Percentiles rank a stretch among this genome's conserved stretches.
Conservation (phyloP, 1,140 invertebrate species). For the Sitophilus oryzae region DNA sequence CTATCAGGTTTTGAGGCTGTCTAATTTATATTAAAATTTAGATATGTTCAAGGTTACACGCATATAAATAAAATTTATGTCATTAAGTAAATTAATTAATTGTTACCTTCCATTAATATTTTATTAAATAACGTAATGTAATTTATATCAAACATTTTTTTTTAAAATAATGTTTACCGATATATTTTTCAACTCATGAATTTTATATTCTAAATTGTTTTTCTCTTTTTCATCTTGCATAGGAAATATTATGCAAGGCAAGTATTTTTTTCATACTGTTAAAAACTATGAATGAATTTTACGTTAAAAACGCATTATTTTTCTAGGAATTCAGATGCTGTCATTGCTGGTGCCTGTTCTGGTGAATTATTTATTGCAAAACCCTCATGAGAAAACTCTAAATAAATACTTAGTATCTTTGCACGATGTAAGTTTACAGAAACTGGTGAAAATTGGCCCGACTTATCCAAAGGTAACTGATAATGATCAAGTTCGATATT, state of each 20-base stretch:
- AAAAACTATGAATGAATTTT: not conserved
- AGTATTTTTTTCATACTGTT: constrained; percentile 17
- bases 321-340: constrained; percentile 79
- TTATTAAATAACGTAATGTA: constrained; percentile 3
- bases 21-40: too few species aligned
- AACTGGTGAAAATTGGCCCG: constrained; percentile 85
- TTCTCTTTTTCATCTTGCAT: constrained; percentile 11
- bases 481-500: not conserved
- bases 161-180: not conserved
- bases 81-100: too few species aligned
- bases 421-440: constrained; percentile 81
- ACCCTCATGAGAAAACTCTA: constrained; percentile 54
- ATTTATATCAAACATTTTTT: too few species aligned
- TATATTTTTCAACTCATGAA: too few species aligned
- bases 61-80: too few species aligned
- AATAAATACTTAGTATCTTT: constrained; percentile 61
- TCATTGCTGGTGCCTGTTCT: constrained; percentile 82
- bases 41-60: too few species aligned
- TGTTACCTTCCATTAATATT: too few species aligned
- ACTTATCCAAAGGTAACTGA: constrained; percentile 73
- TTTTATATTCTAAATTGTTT: too few species aligned
- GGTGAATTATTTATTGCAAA: constrained; percentile 75
- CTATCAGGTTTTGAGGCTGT: not conserved
- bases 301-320: constrained; percentile 23
- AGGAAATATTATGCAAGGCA: constrained; percentile 38